Conservation (phyloP, 2,797 vertebrate species). For the Pampus argenteus region DNA sequence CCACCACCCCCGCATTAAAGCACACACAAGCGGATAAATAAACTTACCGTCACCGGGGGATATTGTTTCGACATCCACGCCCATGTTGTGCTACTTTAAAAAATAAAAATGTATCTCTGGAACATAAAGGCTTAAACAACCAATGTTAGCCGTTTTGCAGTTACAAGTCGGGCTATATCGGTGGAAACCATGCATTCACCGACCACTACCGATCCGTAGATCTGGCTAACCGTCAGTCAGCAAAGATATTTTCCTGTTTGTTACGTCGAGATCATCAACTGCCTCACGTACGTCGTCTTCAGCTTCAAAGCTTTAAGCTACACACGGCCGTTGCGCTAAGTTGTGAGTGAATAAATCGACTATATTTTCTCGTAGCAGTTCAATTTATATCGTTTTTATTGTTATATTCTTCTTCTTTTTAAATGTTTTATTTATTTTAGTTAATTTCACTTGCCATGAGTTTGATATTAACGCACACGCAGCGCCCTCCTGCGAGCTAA, state of each 20-base stretch:
- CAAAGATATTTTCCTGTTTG: slow-evolving; percentile 35
- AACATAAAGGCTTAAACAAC: slow-evolving; percentile 48
- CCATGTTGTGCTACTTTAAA: slow-evolving; percentile 83
- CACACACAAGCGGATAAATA: slow-evolving; percentile 38
- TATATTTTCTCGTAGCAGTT: not conserved
- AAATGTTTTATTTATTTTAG: not conserved
- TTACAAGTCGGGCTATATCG: slow-evolving; percentile 45
- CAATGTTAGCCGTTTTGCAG: slow-evolving; percentile 31
- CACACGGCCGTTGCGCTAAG: not conserved
- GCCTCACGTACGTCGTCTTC: slow-evolving; percentile 21
- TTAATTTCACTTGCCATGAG: fast-evolving
- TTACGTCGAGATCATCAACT: slow-evolving; percentile 45
- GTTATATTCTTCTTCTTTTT: not conserved
- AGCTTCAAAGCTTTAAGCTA: not conserved
- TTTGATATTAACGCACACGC: not conserved
- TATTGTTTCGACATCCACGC: slow-evolving; percentile 96
- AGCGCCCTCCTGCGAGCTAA: slow-evolving; percentile 6
- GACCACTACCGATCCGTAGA: slow-evolving; percentile 42
- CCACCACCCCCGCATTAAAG: slow-evolving; percentile 30
- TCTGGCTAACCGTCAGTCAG: slow-evolving; percentile 23
- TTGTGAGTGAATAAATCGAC: not conserved
- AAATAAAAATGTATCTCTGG: slow-evolving; percentile 30
- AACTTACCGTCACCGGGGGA: slow-evolving; percentile 95
- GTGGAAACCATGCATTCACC: slow-evolving; percentile 62
- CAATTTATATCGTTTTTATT: not conserved